These are phyloP conservation scores for Drosophila histrio DNA, from an alignment of 2,888 invertebrate species.

Conservation along the genomic window DNA sequence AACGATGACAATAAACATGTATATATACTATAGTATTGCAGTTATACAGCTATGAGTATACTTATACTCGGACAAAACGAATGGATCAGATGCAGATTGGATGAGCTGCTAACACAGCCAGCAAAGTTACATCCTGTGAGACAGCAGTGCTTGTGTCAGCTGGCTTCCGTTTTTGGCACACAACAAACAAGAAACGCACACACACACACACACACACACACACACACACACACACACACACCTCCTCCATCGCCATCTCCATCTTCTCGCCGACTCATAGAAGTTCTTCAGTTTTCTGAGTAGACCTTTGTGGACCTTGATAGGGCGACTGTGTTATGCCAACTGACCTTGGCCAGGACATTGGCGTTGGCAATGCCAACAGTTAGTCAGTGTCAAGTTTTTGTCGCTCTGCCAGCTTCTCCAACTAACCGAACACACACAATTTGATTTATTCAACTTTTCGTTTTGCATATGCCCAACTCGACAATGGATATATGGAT, in stretches of 20 bases:
- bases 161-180: neutral
- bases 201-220: neutral
- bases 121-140: neutral
- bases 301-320: slow-evolving; percentile 18
- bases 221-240: neutral
- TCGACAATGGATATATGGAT: slow-evolving; percentile 10
- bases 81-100: neutral
- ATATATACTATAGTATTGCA: neutral
- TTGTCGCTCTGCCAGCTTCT: slow-evolving; percentile 44
- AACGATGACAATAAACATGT: neutral
- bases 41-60: neutral
- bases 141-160: slow-evolving; percentile 1
- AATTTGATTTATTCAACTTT: slow-evolving; percentile 59
- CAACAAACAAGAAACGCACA: neutral
- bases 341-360: slow-evolving; percentile 38
- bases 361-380: slow-evolving; percentile 33
- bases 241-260: neutral
- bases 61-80: neutral
- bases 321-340: neutral
- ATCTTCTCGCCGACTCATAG: neutral
- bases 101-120: neutral
- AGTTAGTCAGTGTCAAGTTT: slow-evolving; percentile 64
- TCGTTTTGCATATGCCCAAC: slow-evolving; percentile 60
- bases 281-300: slow-evolving; percentile 1
- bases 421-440: slow-evolving; percentile 1